Base-by-base conservation (phyloP, 2,888 invertebrate species). In the Rhaphigaster nebulosa region DNA sequence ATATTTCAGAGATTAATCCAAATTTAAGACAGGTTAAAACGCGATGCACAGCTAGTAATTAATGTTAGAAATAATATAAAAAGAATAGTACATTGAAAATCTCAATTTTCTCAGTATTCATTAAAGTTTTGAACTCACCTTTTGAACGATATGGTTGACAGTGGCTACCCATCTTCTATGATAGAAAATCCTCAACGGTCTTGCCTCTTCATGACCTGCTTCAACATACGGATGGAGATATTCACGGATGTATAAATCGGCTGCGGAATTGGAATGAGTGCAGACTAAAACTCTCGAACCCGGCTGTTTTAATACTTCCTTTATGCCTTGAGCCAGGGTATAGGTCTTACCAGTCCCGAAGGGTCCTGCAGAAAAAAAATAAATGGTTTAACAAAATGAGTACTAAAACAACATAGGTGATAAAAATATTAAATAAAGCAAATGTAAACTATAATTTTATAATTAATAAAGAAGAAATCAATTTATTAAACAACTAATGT, bases 261-360 rank as follows among this genome's bases (percentile, higher is more conserved):
- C 97, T 26, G 97, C 97, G 93, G 97, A 97, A 94, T 98, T 97
- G 88, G 97, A 97, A 94, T 97, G 97, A 5, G 97, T 97, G 93
- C 97, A 98, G 90, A 98, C 96, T 92, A 98, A 94, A 90, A 98
- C 96, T 93, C 96, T 95, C 50, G 96, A 95, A 38, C 95, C 95
- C 0, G 95, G 94, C 93, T 96, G 96, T 20, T 94, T 93, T 54
- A 97, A 93, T 80, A 97, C 94, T 92, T 96, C 96, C 92, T 96
- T 96, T 76, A 97, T 96, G 0, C 96, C 96, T 91, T 96, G 95
- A 0, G 97, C 97, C 92, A 98, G 94, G 0, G 97, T 97, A 93
- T 96, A 97, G 0, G 97, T 98, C 93, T 98, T 98, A 0, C 97
- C 97, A 0, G 97, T 97, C n/a, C 97, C 97, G 94, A 97, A 97